Base-by-base conservation (phyloP, 1,140 invertebrate genomes). In the Drosophila subpulchrella region DNA sequence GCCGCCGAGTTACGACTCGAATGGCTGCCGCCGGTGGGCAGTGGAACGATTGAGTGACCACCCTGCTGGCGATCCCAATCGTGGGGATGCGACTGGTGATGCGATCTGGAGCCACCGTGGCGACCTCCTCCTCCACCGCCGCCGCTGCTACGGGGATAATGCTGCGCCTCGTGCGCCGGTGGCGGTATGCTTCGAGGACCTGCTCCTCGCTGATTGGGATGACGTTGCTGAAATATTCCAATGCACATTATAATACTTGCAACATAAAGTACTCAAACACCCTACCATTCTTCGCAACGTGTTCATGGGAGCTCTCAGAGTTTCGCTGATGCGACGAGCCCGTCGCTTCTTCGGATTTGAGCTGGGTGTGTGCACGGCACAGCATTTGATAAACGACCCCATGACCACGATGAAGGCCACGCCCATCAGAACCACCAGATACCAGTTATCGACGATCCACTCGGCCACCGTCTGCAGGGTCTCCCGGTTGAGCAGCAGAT, bases 351-450 rank as follows among this genome's bases (percentile, higher is more conserved):
- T 98, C 10, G 98, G 98, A 94, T 99, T 99, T 54, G 96, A 98
- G 50, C 98, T 99, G 17, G 99, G 99, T 44, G 99, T 99, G 92
- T 99, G 98, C 55, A 99, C 98, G 13, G 99, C 98, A 93, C 98
- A 99, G 92, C 98, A 99, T 92, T 99, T 99, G 80, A 99, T 99
- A 93, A 99, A 99, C n/a, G 98, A 93, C 27, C 97, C 98, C 98
- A 99, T 99, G 80, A 98, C 96, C 66, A 99, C 95, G 8, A 99
- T 95, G 82, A 99, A 96, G 38, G 94, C 96, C 53, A 99, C 96
- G 20, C 96, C 96, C 93, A 98, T 97, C 8, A 99, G 92, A 65
- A 99, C 93, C 59, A 99, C 98, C 8, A 97, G 97, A 97, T 98
- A 99, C 99, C 99, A 99, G 85, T 97, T 96, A 91, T 97, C 97